A percentile compares a stretch with the other conserved stretches of the same genome.
phyloP scores from a whole-genome alignment of 1,140 invertebrate genomes.

The Euura lappo region DNA sequence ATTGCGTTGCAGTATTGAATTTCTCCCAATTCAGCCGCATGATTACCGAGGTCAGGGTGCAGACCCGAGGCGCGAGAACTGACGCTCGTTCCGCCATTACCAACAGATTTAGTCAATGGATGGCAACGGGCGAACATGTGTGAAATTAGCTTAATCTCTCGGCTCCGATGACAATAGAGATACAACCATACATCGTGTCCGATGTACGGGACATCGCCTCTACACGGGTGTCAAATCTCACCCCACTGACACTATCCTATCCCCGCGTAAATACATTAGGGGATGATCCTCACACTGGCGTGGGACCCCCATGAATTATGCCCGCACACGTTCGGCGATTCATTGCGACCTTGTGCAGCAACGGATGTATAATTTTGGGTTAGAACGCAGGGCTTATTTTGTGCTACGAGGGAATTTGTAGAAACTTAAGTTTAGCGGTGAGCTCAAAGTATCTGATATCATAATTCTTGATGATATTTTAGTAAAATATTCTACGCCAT shows the following conservation, averaged over 20 bases:
- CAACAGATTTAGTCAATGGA: not conserved
- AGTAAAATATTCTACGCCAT: constrained; percentile 32
- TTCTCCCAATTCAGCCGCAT: no score
- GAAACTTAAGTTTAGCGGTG: no score
- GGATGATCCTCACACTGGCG: constrained; percentile 59
- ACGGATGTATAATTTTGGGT: not conserved
- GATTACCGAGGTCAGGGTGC: not conserved
- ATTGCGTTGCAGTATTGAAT: no score
- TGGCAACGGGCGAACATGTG: constrained; percentile 56
- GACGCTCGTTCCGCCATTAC: constrained; percentile 2
- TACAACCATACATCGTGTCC: constrained; percentile 55
- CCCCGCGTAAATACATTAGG: constrained; percentile 60
- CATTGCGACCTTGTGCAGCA: no score
- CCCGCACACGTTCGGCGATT: no score
- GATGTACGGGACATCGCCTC: constrained; percentile 43
- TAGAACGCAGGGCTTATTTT: not conserved
- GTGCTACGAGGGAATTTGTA: no score
- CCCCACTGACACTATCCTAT: constrained; percentile 45
- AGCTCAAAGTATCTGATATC: not conserved
- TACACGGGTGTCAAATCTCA: constrained; percentile 57
- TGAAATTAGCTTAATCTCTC: constrained; percentile 64
- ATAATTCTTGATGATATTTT: not conserved
- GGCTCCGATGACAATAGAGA: constrained; percentile 61
- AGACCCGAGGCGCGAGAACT: not conserved
- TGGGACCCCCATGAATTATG: constrained; percentile 12